phyloP scores from a whole-genome alignment of 2,797 vertebrate genomes.

The Falco berigora region DNA sequence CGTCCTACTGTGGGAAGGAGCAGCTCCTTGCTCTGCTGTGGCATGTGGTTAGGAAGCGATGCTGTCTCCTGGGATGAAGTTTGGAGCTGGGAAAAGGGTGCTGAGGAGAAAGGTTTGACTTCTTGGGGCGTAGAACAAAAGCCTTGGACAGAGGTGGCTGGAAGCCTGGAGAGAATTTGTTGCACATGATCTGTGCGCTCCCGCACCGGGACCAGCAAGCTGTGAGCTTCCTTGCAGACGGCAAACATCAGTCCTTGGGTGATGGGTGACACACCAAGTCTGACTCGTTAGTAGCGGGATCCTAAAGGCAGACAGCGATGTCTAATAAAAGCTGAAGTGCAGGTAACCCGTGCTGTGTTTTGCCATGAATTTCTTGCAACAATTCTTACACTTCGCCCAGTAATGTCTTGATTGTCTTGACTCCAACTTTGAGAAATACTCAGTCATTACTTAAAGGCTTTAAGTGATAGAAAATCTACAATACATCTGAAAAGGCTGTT shows the following conservation, averaged over 20 bases:
- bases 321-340: not conserved
- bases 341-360: not conserved
- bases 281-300: not conserved
- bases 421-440: not conserved
- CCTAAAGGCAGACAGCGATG: not conserved
- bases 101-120: not conserved
- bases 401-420: not conserved
- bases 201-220: not conserved
- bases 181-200: fast-evolving
- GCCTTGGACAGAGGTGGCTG: fast-evolving
- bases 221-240: not conserved
- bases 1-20: fast-evolving
- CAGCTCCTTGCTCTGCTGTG: not conserved
- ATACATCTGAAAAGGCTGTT: not conserved
- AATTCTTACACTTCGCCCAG: not conserved
- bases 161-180: not conserved
- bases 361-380: not conserved
- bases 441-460: not conserved
- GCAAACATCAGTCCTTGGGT: not conserved
- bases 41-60: fast-evolving
- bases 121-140: not conserved
- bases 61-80: not conserved
- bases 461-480: not conserved
- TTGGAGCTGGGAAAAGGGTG: not conserved
- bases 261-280: not conserved